Percentiles rank a stretch among this genome's conserved stretches.
Evolutionary conservation across 1,140 invertebrate genomes (phyloP).

Genomic region (Procambarus virginalis): DNA sequence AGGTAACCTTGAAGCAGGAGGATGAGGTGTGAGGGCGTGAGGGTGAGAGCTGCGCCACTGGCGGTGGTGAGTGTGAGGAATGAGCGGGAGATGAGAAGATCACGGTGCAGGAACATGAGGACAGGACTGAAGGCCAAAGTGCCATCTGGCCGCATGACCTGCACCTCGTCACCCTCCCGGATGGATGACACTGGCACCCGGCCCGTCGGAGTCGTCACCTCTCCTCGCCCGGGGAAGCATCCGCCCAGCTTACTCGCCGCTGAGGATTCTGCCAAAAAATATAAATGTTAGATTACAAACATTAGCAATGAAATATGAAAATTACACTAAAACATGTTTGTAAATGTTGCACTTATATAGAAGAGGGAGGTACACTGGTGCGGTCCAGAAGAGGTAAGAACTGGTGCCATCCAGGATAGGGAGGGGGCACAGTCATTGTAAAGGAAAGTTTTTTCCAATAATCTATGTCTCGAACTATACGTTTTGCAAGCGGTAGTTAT

Average conservation of each 20-base stretch:
- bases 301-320: not conserved
- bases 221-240: slow-evolving; percentile 83
- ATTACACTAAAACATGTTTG: no score
- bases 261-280: slow-evolving; percentile 88
- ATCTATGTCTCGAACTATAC: no score
- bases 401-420: no score
- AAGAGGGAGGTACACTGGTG: no score
- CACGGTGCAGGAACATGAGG: slow-evolving; percentile 91
- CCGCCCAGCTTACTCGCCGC: slow-evolving; percentile 85
- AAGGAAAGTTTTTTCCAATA: no score
- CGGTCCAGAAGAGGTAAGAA: no score
- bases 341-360: no score
- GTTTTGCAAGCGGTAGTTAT: no score
- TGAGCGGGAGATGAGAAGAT: slow-evolving; percentile 79
- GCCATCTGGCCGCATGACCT: slow-evolving; percentile 82
- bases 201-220: slow-evolving; percentile 78
- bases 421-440: no score
- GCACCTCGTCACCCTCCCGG: slow-evolving; percentile 85
- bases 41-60: slow-evolving; percentile 81
- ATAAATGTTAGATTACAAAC: not conserved
- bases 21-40: slow-evolving; percentile 91
- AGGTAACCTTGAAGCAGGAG: slow-evolving; percentile 23
- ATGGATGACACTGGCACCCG: slow-evolving; percentile 79
- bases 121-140: slow-evolving; percentile 87
- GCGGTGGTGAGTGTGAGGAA: slow-evolving; percentile 84